Conservation (phyloP, 1,140 invertebrate genomes). For the Drosophila bifasciata region DNA sequence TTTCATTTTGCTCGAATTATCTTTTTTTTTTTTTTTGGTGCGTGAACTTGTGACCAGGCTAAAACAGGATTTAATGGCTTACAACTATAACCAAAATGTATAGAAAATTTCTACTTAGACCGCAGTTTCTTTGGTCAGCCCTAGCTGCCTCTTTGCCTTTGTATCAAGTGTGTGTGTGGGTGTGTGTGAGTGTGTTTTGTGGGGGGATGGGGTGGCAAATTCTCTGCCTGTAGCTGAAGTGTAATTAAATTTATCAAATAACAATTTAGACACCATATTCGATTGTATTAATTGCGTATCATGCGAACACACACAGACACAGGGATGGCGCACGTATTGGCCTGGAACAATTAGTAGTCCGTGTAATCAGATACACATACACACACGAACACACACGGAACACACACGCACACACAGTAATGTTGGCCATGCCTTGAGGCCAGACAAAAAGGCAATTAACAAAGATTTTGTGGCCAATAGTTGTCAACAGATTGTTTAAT, state of each 20-base stretch:
- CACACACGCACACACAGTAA: neutral
- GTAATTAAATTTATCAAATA: constrained; percentile 47
- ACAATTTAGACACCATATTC: constrained; percentile 36
- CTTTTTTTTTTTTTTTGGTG: no score
- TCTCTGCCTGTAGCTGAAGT: neutral
- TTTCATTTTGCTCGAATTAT: no score
- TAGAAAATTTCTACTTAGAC: no score
- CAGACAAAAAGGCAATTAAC: constrained; percentile 65
- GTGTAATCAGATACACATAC: constrained; percentile 41
- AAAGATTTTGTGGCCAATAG: constrained; percentile 67
- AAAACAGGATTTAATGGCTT: no score
- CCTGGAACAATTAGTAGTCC: constrained; percentile 41
- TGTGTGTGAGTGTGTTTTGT: neutral
- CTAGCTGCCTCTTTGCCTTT: no score
- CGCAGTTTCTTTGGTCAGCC: no score
- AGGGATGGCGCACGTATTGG: neutral
- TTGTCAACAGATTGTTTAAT: constrained; percentile 66
- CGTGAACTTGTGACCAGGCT: no score
- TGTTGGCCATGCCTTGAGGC: constrained; percentile 21
- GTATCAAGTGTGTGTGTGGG: neutral
- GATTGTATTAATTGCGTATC: constrained; percentile 56
- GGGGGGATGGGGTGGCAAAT: no score
- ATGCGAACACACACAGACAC: constrained; percentile 22
- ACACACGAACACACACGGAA: neutral
- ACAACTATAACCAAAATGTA: no score